Evolutionary conservation across 1,140 invertebrate genomes (phyloP).

Genomic region (Paramacrobiotus metropolitanus): DNA sequence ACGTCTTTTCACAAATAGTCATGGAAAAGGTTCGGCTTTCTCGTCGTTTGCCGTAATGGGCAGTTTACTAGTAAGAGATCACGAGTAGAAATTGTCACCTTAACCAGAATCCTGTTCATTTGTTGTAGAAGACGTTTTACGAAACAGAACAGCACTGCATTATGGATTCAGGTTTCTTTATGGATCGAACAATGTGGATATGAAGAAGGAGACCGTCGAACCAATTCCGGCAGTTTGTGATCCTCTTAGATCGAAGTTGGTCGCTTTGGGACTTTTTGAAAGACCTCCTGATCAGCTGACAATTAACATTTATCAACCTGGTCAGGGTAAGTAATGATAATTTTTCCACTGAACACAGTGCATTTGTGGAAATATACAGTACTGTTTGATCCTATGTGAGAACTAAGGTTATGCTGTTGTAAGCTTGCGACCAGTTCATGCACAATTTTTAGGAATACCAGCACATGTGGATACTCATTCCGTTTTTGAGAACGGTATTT

Average conservation of each 20-base stretch:
- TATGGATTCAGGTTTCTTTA: conserved; percentile 85
- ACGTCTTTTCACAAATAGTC: no score
- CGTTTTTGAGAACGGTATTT: conserved; percentile 63
- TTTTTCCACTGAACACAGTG: conserved; percentile 6
- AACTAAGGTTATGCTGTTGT: no score
- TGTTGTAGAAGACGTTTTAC: conserved; percentile 26
- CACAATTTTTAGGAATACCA: conserved; percentile 48
- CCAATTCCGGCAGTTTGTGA: conserved; percentile 43
- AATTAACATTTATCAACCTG: conserved; percentile 66
- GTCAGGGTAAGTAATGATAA: conserved; percentile 41
- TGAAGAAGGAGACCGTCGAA: conserved; percentile 35
- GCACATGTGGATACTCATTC: conserved; percentile 84
- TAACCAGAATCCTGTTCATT: background rate
- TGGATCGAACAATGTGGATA: conserved; percentile 60
- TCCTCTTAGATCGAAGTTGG: conserved; percentile 14
- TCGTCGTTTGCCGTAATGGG: no score
- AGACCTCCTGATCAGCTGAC: conserved; percentile 72
- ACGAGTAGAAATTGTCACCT: background rate
- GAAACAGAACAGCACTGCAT: conserved; percentile 67
- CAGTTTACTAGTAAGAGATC: background rate
- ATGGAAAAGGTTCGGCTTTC: no score
- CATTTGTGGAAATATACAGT: background rate
- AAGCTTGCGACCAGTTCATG: conserved; percentile 7
- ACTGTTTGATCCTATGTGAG: no score
- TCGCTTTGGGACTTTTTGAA: conserved; percentile 26